Evolutionary conservation across 1,140 invertebrate genomes (phyloP), one percentile per base, ranked within the genome.

Genomic region (Notospermus geniculatus): DNA sequence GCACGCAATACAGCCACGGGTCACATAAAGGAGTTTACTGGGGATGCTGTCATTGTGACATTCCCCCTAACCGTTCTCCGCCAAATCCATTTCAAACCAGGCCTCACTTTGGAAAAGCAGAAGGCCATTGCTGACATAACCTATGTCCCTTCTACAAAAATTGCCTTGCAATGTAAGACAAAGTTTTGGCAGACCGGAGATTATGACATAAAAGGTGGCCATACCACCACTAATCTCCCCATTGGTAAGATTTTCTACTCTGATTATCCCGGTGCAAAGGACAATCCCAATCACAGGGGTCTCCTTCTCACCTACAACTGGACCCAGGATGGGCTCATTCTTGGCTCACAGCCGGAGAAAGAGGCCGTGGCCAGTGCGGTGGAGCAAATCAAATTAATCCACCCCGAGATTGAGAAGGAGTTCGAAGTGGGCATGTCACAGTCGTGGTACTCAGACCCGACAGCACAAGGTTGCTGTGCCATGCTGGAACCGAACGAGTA

Each of bases 121-220:
- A 59, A 55, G 23, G 67, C 64, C 25, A 13, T 69, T 17, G 43
- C 39, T 13, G 29, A 46, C 28, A 46, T 66, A 13, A 23, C 55
- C 25, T 66, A 66, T 57, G 43, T 15, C 1, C 28, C 64, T 9
- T 54, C 64, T 0, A 66, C 67, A 29, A 69, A 64, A 45, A 36
- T 69, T 2, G 15, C 60, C 39, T 32, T 69, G 1, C 67, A 69
- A 28, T 69, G 59, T 22, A 53, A 39, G 22, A 57, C 36, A 17
- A 25, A 64, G n/a, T 69, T 69, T 50, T 69, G 67, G 67, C 58
- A 69, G 29, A 64, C 64, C 4, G 45, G 61, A 2, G 36, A 61
- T 15, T 36, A 36, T 36, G 59, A 55, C 15, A 53, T 53, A 1
- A 54, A 64, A 46, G 67, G 67, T 19, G 67, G 67, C 2, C 62